Conservation (phyloP, 2,888 invertebrate genomes). For the Eristalinus sepulchralis region DNA sequence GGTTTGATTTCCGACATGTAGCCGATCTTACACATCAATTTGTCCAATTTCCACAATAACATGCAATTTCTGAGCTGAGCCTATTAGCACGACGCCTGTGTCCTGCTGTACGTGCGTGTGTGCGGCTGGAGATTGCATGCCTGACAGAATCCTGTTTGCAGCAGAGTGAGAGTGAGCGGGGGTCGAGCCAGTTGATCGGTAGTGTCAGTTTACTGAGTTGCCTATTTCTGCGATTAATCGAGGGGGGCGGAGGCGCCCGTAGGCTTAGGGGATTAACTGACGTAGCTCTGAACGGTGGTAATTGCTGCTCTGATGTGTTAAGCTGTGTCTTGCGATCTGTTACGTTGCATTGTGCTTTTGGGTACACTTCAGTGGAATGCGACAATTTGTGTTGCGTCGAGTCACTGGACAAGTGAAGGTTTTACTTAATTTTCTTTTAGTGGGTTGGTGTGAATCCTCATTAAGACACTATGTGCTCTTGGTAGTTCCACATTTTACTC, state of each 20-base stretch:
- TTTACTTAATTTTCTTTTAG: too few species aligned
- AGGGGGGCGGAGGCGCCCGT: neutral
- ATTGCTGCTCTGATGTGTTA: neutral
- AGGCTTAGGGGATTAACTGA: neutral
- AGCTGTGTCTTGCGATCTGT: neutral
- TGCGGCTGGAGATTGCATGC: neutral
- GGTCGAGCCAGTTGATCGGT: neutral
- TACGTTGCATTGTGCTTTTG: too few species aligned
- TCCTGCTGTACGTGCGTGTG: neutral
- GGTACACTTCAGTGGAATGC: too few species aligned
- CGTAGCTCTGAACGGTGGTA: neutral
- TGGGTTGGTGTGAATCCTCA: too few species aligned
- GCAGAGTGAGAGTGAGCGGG: neutral
- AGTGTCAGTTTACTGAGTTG: neutral
- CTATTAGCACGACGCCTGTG: conserved; percentile 12
- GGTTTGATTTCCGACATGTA: conserved; percentile 8
- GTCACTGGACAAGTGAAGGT: too few species aligned
- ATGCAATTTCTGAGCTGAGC: conserved; percentile 12
- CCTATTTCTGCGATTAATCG: neutral
- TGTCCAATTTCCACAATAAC: conserved; percentile 17
- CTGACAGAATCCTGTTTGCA: neutral
- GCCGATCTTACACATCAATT: conserved; percentile 40
- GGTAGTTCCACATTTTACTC: too few species aligned
- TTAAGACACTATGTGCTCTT: too few species aligned
- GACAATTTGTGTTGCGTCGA: too few species aligned